These are phyloP conservation scores for Peromyscus nudipes DNA, from an alignment of 2,797 vertebrate genomes.

Conservation along the genomic window DNA sequence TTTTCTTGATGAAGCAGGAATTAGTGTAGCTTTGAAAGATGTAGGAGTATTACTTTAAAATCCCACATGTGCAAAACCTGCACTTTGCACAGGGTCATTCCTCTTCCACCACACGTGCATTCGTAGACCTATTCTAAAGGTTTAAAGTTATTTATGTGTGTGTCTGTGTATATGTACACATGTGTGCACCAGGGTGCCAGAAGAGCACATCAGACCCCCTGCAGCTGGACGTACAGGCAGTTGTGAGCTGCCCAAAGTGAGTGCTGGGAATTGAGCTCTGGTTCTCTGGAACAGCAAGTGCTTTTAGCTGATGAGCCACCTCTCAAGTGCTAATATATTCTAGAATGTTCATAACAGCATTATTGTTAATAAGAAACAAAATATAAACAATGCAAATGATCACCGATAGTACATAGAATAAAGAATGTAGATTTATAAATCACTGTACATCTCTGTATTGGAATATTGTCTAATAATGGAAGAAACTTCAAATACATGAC, in stretches of 20 bases:
- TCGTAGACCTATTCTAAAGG: neutral
- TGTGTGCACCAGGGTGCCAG: neutral
- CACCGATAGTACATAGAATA: neutral
- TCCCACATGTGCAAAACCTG: neutral
- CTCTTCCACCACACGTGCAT: neutral
- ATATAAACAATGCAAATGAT: neutral
- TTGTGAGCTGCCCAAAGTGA: neutral
- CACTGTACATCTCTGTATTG: neutral
- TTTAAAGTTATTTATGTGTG: neutral
- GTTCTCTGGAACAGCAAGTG: neutral
- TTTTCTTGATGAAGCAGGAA: neutral
- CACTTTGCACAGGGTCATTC: neutral
- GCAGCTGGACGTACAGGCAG: neutral
- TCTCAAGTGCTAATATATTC: neutral
- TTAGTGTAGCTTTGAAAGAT: conserved; percentile 39
- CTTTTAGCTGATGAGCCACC: neutral
- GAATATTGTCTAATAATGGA: neutral
- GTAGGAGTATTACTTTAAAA: neutral
- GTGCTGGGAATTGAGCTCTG: neutral
- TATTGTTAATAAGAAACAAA: neutral
- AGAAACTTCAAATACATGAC: neutral
- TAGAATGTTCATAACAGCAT: neutral
- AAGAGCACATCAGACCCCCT: neutral
- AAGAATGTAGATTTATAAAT: neutral
- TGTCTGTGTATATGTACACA: neutral